Conservation (phyloP, 2,797 vertebrate genomes). For the Nyctibius grandis region DNA sequence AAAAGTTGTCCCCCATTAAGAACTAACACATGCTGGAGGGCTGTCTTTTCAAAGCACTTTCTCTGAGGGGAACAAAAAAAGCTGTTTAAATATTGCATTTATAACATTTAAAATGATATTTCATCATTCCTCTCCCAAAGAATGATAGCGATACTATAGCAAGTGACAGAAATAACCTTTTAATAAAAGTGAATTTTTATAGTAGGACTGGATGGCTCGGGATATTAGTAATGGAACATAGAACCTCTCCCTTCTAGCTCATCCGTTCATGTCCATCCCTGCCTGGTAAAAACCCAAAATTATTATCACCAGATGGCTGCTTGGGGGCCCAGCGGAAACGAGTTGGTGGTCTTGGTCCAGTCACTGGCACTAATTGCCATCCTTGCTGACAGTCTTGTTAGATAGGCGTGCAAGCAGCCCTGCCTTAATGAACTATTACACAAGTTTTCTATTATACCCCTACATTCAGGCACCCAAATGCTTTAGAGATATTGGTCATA, state of each 20-base stretch:
- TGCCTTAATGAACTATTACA: constrained; percentile 28
- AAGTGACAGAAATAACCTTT: constrained; percentile 69
- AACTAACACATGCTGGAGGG: neutral
- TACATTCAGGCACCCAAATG: neutral
- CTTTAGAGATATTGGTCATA: neutral
- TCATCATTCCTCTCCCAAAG: constrained; percentile 49
- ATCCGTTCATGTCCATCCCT: constrained; percentile 42
- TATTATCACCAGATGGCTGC: constrained; percentile 61
- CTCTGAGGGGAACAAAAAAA: neutral
- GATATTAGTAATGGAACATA: constrained; percentile 66
- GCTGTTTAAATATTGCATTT: constrained; percentile 57
- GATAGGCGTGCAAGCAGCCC: neutral
- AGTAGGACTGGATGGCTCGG: constrained; percentile 58
- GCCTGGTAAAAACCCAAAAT: constrained; percentile 55
- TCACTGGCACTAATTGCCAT: constrained; percentile 55
- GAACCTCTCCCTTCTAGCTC: constrained; percentile 57
- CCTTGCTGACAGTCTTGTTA: constrained; percentile 35
- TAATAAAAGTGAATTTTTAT: constrained; percentile 70
- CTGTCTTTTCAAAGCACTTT: constrained; percentile 33
- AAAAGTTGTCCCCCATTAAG: neutral
- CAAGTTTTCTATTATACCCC: constrained; percentile 8
- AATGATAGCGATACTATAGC: constrained; percentile 62
- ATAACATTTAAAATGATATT: constrained; percentile 61
- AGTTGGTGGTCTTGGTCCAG: constrained; percentile 60
- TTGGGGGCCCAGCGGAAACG: constrained; percentile 48